These are phyloP conservation scores for Tichodroma muraria DNA, from an alignment of 2,113 vertebrate genomes.

Conservation along the genomic window DNA sequence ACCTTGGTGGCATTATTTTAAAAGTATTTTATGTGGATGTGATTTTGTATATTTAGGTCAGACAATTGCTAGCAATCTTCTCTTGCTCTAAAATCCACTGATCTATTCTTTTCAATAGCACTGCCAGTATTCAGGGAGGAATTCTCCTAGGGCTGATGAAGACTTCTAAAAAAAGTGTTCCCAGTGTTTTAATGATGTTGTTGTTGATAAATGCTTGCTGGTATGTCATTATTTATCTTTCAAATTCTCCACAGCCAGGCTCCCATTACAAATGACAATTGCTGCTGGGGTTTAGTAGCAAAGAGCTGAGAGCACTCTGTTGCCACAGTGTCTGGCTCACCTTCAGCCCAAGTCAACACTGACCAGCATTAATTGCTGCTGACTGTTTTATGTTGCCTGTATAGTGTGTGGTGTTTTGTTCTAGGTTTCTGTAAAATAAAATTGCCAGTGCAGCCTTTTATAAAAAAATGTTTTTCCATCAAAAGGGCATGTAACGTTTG, in stretches of 20 bases:
- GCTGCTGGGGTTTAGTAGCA: not conserved
- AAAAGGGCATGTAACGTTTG: not conserved
- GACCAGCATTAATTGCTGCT: not conserved
- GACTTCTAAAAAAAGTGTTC: not conserved
- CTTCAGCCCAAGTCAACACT: not conserved
- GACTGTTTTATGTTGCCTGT: not conserved
- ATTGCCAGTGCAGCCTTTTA: not conserved
- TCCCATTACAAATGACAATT: not conserved
- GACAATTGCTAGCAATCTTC: not conserved
- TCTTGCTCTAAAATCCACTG: not conserved
- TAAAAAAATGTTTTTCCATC: not conserved
- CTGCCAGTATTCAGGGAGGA: not conserved
- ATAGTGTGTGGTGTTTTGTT: not conserved
- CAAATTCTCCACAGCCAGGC: not conserved
- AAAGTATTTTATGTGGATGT: slow-evolving; percentile 12
- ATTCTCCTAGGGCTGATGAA: not conserved
- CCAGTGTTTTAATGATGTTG: not conserved
- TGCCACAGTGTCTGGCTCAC: not conserved
- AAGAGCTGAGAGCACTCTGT: not conserved
- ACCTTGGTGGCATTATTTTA: slow-evolving; percentile 7
- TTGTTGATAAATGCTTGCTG: not conserved
- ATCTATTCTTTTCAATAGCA: not conserved
- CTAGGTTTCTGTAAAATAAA: not conserved
- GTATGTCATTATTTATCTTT: not conserved
- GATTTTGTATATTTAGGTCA: slow-evolving; percentile 37